phyloP scores from a whole-genome alignment of 1,140 invertebrate species.

The Bombus pascuorum region DNA sequence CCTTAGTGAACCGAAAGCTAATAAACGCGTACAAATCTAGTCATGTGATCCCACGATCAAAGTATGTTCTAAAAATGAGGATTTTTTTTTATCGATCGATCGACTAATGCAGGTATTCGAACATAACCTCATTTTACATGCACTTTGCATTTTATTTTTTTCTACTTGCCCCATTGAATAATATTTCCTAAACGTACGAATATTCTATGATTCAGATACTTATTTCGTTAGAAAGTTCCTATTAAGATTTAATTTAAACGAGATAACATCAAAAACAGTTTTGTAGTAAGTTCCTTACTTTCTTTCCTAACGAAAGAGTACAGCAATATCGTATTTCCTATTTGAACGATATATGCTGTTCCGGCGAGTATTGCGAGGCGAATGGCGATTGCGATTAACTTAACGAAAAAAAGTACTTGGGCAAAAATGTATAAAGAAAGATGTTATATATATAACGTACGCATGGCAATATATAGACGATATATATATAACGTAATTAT shows the following conservation, averaged over 20 bases:
- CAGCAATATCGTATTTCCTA: background rate
- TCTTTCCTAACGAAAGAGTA: background rate
- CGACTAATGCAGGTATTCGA: background rate
- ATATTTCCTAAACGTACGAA: background rate
- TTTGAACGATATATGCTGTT: background rate
- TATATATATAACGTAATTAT: conserved; percentile 76
- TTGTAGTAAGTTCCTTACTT: background rate
- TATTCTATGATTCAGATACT: background rate
- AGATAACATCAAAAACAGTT: background rate
- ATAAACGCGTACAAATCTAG: conserved; percentile 29
- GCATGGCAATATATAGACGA: conserved; percentile 43
- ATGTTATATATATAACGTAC: conserved; percentile 44
- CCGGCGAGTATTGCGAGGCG: conserved; percentile 67
- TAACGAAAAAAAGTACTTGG: conserved; percentile 60
- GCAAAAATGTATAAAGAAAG: conserved; percentile 41
- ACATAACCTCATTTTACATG: no score
- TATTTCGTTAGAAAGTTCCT: conserved; percentile 28
- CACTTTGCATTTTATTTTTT: no score
- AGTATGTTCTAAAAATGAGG: background rate
- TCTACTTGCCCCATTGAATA: background rate
- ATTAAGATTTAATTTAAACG: conserved; percentile 27
- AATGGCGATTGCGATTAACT: conserved; percentile 63
- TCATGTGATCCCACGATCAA: conserved; percentile 10
- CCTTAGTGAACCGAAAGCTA: background rate
- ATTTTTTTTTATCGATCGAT: background rate